These are phyloP conservation scores for Philereme vetulata DNA, from an alignment of 2,888 invertebrate genomes.

Conservation along the genomic window DNA sequence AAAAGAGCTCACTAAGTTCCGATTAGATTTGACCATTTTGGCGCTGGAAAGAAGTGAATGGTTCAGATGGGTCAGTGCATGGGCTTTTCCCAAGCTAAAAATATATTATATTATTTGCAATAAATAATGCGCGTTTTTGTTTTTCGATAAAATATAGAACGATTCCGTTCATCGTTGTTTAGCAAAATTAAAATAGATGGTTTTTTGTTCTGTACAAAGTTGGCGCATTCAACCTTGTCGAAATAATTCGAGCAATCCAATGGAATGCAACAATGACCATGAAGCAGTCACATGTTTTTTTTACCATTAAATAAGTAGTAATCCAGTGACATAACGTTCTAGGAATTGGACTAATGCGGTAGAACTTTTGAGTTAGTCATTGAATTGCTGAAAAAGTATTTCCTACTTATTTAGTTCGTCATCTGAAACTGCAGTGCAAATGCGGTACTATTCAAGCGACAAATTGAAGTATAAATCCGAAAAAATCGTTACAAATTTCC, in stretches of 20 bases:
- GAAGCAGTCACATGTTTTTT: slow-evolving; percentile 46
- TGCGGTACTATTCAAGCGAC: no score
- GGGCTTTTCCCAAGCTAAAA: no score
- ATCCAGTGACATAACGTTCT: slow-evolving; percentile 25
- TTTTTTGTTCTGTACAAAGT: slow-evolving; percentile 9
- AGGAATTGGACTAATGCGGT: slow-evolving; percentile 19
- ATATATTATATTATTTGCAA: no score
- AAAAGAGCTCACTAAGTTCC: no score
- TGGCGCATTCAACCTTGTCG: slow-evolving; percentile 54
- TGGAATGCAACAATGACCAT: slow-evolving; percentile 65
- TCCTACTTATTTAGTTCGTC: no score
- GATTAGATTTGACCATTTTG: no score
- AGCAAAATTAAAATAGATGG: background rate
- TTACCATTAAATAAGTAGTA: slow-evolving; percentile 24
- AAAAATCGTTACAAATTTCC: no score
- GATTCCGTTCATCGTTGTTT: background rate
- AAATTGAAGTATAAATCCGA: no score
- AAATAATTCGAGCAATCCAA: slow-evolving; percentile 50
- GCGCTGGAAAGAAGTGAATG: no score
- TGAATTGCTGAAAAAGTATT: background rate
- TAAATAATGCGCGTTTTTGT: no score
- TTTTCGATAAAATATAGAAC: background rate
- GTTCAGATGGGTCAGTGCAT: no score
- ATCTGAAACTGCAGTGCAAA: no score
- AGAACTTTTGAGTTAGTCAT: slow-evolving; percentile 16